Percentiles rank a stretch among this genome's conserved stretches.
Conservation (phyloP, 1,140 invertebrate genomes). For the Phymastichus coffea region DNA sequence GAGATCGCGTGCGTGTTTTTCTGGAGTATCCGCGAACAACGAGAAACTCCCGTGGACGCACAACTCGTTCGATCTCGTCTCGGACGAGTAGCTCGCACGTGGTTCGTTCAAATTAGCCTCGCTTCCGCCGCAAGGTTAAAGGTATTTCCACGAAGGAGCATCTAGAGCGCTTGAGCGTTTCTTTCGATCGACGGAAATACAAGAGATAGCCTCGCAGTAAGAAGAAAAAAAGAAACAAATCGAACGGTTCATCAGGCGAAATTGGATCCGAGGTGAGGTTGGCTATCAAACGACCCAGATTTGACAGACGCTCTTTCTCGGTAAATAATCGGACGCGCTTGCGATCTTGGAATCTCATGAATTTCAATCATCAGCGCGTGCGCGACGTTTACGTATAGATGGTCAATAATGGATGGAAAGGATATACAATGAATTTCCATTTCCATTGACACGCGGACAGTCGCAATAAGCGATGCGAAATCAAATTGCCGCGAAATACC, state of each 20-base stretch:
- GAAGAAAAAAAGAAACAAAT: neutral
- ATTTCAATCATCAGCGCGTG: slow-evolving; percentile 16
- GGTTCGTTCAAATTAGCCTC: slow-evolving; percentile 16
- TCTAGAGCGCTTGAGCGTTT: no score
- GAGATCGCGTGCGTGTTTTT: no score
- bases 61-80: neutral
- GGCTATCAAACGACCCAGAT: slow-evolving; percentile 21
- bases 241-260: slow-evolving; percentile 20
- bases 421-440: slow-evolving; percentile 7
- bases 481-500: no score
- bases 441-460: slow-evolving; percentile 2
- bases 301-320: slow-evolving; percentile 3
- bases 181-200: neutral
- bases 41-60: neutral
- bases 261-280: slow-evolving; percentile 15
- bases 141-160: slow-evolving; percentile 9
- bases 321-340: slow-evolving; percentile 15
- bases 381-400: neutral
- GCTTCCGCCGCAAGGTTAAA: slow-evolving; percentile 5
- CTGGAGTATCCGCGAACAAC: no score
- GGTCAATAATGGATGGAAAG: neutral
- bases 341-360: slow-evolving; percentile 22
- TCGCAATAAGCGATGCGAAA: no score
- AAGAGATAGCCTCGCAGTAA: neutral
- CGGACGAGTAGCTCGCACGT: slow-evolving; percentile 17